A percentile compares a stretch with the other conserved stretches of the same genome.
These are phyloP conservation scores for Tinamus guttatus DNA, from an alignment of 2,113 vertebrate genomes.

Conservation along the genomic window DNA sequence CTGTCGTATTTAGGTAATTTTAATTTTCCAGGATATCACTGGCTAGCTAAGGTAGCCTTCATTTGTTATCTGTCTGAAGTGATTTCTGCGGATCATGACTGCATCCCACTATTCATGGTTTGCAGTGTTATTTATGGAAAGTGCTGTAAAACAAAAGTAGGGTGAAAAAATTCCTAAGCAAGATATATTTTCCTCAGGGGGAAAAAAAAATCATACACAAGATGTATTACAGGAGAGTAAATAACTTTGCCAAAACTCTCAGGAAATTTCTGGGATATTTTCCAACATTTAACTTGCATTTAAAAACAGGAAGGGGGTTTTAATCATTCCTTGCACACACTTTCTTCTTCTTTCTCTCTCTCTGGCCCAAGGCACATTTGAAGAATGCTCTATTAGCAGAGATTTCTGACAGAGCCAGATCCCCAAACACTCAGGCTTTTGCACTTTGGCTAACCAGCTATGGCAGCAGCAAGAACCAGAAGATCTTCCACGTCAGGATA, in stretches of 20 bases:
- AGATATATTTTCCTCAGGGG: rapidly evolving
- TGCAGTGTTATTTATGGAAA: rapidly evolving
- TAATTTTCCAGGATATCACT: not conserved
- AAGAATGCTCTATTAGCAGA: not conserved
- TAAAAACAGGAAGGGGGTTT: not conserved
- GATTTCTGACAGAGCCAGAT: not conserved
- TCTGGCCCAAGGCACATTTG: not conserved
- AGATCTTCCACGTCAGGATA: not conserved
- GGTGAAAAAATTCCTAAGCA: not conserved
- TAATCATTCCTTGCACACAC: not conserved
- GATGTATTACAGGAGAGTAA: rapidly evolving
- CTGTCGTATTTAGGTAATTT: not conserved
- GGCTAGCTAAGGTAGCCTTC: not conserved
- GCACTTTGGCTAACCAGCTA: not conserved
- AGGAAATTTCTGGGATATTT: not conserved
- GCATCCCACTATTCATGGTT: not conserved
- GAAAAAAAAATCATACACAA: not conserved
- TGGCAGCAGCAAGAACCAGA: not conserved
- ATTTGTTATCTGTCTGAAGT: not conserved
- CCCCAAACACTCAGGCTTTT: not conserved
- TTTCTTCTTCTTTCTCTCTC: not conserved
- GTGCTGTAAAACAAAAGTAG: not conserved
- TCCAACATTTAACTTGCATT: not conserved
- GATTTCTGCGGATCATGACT: not conserved
- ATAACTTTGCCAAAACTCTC: not conserved